Evolutionary conservation across 2,888 invertebrate species (phyloP), one percentile per base, ranked within the genome.

Genomic region (Nomada goodeniana): DNA sequence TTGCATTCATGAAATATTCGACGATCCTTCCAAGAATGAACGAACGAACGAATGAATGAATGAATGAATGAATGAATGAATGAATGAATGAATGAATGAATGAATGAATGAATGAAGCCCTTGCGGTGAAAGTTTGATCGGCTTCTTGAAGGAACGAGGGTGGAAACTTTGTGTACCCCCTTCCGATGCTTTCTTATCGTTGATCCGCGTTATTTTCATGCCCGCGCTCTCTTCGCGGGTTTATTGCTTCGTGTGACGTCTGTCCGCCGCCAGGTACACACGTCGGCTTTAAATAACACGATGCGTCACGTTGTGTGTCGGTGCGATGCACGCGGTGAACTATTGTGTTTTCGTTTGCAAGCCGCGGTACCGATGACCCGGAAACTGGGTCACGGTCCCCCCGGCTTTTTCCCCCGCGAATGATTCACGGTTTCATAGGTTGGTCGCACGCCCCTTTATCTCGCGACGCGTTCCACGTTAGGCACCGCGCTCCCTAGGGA

Each of bases 341-440:
- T 87, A 88, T 89, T 88, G 85, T 88, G 84, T 88, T 89, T 88
- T 77, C 79, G 80, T 85, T 82, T 60, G 79, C 64, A 67, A 67
- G 60, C 61, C 76, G 60, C 82, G 82, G 72, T 82, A 80, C 68
- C 85, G 85, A 82, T 85, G 85, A 85, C 82, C 85, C 82, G 85
- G 82, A 85, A 85, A 85, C 76, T 85, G 44, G 85, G 85, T 85
- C 85, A 85, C 76, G 85, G 85, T 78, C 82, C 68, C 23, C 60
- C 69, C 53, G 68, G 23, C 73, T 72, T 78, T 57, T 65, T 52
- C 64, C 55, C 67, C 71, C 64, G 55, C 65, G 44, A 77, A 71
- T 81, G 76, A 81, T 81, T 82, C 76, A 81, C 69, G 50, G 36
- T 23, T 61, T 64, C 26, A n/a, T 47, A 59, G 55, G 7, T 36